Conservation (phyloP, 2,888 invertebrate species). For the Hanleya hanleyi region DNA sequence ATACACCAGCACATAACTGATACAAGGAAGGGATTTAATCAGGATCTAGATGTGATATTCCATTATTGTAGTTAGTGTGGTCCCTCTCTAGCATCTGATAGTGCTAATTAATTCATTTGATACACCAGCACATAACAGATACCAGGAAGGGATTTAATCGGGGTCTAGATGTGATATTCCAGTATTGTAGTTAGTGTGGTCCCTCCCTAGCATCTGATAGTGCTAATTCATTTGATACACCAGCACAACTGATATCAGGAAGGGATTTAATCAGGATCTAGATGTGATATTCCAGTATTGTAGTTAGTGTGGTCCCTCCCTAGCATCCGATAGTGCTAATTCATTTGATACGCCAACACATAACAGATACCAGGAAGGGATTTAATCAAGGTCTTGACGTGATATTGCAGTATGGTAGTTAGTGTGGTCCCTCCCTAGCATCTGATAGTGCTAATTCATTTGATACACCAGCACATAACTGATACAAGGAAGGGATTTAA, state of each 20-base stretch:
- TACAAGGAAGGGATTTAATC: no score
- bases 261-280: neutral
- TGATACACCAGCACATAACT: neutral
- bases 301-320: neutral
- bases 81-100: no score
- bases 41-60: no score
- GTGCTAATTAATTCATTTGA: no score
- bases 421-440: neutral
- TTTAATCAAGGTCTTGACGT: neutral
- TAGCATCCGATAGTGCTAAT: neutral
- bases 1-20: no score
- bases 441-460: neutral
- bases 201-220: no score
- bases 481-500: neutral
- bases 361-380: neutral
- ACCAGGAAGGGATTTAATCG: no score
- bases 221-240: no score
- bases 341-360: neutral
- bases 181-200: no score
- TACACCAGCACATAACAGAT: no score
- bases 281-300: neutral
- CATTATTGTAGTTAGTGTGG: no score
- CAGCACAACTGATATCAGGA: neutral
- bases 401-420: neutral
- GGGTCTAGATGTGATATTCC: no score